phyloP scores from a whole-genome alignment of 30 jellyfish, hydroid and myxozoan species.

The Rhopilema esculentum region DNA sequence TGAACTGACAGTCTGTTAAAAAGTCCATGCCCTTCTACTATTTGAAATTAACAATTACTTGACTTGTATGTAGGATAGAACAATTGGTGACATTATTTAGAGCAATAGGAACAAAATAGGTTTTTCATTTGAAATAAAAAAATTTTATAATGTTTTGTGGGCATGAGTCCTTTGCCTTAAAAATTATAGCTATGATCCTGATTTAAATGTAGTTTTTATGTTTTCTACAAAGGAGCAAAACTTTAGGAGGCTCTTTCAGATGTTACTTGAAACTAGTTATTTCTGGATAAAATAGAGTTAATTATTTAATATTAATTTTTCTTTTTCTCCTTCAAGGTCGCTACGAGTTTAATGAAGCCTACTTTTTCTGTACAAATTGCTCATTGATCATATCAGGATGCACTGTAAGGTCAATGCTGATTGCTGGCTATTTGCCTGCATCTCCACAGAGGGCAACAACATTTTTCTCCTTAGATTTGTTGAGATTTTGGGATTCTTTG shows the following conservation, averaged over 20 bases:
- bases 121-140: background rate
- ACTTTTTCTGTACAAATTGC: constrained; percentile 6
- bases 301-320: background rate
- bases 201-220: background rate
- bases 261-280: background rate
- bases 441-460: constrained; percentile 12
- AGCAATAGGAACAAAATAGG: background rate
- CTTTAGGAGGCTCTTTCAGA: background rate
- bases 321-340: background rate
- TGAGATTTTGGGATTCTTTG: constrained; percentile 9
- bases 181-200: background rate
- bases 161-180: background rate
- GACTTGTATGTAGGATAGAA: too few species aligned
- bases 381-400: background rate
- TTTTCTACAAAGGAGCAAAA: background rate
- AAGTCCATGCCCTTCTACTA: background rate
- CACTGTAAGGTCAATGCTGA: constrained; percentile 1
- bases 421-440: constrained; percentile 44
- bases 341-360: constrained; percentile 26
- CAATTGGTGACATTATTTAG: background rate
- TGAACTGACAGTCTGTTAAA: background rate
- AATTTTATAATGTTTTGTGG: background rate
- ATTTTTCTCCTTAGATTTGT: background rate
- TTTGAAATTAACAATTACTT: background rate
- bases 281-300: background rate